A percentile compares a stretch with the other conserved stretches of the same genome.
Conservation (phyloP, 2,113 vertebrate genomes). For the Melanerpes aurifrons region DNA sequence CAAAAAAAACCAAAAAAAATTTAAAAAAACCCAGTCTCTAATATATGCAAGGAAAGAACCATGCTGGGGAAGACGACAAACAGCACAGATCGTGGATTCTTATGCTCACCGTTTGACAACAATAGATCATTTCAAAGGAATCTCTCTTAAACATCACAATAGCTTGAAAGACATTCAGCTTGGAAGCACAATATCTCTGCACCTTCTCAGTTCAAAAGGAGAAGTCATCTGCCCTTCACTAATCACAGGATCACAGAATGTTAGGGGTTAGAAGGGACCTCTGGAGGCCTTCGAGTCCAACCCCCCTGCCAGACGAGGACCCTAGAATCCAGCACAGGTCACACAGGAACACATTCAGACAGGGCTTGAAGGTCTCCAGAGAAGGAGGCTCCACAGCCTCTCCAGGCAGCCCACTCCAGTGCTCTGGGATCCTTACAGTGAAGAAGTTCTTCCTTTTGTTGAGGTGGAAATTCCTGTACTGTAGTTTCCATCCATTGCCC, state of each 20-base stretch:
- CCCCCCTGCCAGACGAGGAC: too few species aligned
- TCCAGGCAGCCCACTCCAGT: too few species aligned
- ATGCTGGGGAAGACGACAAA: slow-evolving; percentile 18
- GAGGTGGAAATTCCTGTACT: too few species aligned
- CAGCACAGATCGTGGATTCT: not conserved
- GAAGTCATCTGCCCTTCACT: not conserved
- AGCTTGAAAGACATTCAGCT: not conserved
- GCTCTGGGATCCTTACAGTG: too few species aligned
- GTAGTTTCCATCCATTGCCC: too few species aligned
- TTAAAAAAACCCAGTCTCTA: not conserved
- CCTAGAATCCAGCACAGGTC: too few species aligned
- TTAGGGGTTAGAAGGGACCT: too few species aligned
- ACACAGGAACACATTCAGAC: too few species aligned
- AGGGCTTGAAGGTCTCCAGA: too few species aligned
- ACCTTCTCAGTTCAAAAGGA: not conserved
- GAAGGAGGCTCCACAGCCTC: too few species aligned
- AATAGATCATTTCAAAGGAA: not conserved
- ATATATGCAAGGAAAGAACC: not conserved
- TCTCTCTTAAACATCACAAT: not conserved
- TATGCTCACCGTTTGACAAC: not conserved
- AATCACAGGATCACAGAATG: not conserved
- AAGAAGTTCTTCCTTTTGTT: too few species aligned
- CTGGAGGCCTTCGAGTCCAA: too few species aligned
- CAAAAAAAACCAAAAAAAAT: not conserved
- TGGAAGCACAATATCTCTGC: not conserved